A percentile compares a stretch with the other conserved stretches of the same genome.
Evolutionary conservation across 1,140 invertebrate species (phyloP).

Genomic region (Anadara kagoshimensis): DNA sequence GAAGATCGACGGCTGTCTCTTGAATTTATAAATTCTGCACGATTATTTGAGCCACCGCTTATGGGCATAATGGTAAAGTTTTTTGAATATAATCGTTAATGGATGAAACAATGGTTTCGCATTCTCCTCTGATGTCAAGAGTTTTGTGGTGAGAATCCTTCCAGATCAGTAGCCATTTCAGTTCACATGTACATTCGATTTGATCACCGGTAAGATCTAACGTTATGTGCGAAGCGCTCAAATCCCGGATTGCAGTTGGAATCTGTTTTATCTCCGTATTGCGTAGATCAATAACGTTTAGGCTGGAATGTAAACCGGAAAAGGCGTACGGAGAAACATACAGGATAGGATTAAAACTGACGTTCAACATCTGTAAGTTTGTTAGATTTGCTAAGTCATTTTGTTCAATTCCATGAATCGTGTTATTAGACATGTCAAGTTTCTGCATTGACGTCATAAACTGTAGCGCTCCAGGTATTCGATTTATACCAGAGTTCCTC

Average conservation of each 20-base stretch:
- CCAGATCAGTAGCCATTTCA: slow-evolving; percentile 26
- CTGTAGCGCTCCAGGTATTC: slow-evolving; percentile 31
- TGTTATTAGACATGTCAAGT: slow-evolving; percentile 34
- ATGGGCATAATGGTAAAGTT: slow-evolving; percentile 6
- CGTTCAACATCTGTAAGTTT: slow-evolving; percentile 18
- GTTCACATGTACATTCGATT: slow-evolving; percentile 34
- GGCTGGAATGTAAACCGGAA: slow-evolving; percentile 1
- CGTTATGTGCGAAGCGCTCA: slow-evolving; percentile 8
- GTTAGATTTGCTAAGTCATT: slow-evolving; percentile 20
- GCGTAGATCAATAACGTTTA: slow-evolving; percentile 19
- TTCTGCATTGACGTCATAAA: slow-evolving; percentile 28
- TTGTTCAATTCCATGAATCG: slow-evolving; percentile 32
- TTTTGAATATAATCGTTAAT: slow-evolving; percentile 26
- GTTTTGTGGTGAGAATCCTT: neutral
- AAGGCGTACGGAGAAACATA: slow-evolving; percentile 39
- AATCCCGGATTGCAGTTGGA: slow-evolving; percentile 28
- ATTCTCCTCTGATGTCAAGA: slow-evolving; percentile 10
- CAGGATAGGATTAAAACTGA: slow-evolving; percentile 36
- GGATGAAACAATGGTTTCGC: slow-evolving; percentile 20
- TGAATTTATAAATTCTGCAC: too few species aligned
- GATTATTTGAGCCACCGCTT: too few species aligned
- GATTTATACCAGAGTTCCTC: slow-evolving; percentile 27
- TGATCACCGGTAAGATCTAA: slow-evolving; percentile 23
- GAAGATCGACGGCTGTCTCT: too few species aligned
- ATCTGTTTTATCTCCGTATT: slow-evolving; percentile 10